Conservation (phyloP, 2,797 vertebrate species). For the Kryptopterus vitreolus region DNA sequence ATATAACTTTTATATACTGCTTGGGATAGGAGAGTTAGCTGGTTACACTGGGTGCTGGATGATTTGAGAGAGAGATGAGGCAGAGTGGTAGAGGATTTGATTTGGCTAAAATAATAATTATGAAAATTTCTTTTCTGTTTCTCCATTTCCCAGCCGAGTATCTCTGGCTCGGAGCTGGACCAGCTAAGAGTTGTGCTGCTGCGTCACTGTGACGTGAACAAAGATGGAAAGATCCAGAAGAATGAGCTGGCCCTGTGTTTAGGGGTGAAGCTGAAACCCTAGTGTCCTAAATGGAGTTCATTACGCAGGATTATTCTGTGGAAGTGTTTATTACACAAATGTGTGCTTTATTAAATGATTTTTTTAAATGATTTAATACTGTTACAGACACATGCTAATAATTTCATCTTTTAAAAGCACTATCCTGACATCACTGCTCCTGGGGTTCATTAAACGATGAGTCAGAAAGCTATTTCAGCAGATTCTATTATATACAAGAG, state of each 20-base stretch:
- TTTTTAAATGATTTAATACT: not conserved
- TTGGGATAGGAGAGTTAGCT: not conserved
- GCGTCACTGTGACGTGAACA: slow-evolving; percentile 90
- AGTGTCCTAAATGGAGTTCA: slow-evolving; percentile 12
- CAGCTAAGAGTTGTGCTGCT: slow-evolving; percentile 85
- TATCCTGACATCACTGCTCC: not conserved
- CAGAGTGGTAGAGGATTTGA: not conserved
- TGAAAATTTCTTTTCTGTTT: not conserved
- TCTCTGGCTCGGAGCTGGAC: slow-evolving; percentile 86
- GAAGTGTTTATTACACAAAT: not conserved
- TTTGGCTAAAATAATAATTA: not conserved
- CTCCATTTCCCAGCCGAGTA: slow-evolving; percentile 79
- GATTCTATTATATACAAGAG: not conserved
- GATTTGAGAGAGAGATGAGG: not conserved
- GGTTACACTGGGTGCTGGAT: not conserved
- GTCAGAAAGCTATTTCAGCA: not conserved
- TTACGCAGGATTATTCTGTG: too few species aligned
- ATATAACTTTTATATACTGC: not conserved
- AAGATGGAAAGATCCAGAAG: slow-evolving; percentile 94
- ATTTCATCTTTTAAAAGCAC: not conserved
- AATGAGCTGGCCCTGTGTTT: slow-evolving; percentile 92
- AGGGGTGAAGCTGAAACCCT: slow-evolving; percentile 80
- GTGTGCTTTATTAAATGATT: not conserved
- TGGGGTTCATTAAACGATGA: not conserved
- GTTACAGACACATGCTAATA: slow-evolving; percentile 11